Percentiles rank a stretch among this genome's conserved stretches.
These are phyloP conservation scores for Acrossocheilus fasciatus DNA, from an alignment of 2,797 vertebrate species.

Conservation along the genomic window DNA sequence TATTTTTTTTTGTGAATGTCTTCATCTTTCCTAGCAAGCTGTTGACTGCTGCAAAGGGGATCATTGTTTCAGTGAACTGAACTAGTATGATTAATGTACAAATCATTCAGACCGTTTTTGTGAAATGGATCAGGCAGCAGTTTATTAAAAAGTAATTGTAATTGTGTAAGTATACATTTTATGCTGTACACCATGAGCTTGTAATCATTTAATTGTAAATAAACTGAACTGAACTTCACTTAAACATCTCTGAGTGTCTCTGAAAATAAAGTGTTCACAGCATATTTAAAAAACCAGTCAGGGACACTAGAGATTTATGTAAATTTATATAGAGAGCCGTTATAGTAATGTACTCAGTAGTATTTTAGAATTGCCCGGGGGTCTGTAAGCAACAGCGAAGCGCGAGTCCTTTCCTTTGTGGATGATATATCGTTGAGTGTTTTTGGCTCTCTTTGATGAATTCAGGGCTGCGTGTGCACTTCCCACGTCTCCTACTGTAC, in stretches of 20 bases:
- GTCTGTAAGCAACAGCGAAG: slow-evolving; percentile 16
- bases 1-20: not conserved
- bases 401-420: slow-evolving; percentile 1
- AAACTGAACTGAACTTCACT: slow-evolving; percentile 6
- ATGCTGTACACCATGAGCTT: not conserved
- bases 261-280: slow-evolving; percentile 19
- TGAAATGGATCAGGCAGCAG: not conserved
- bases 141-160: too few relatives aligned
- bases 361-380: slow-evolving; percentile 33
- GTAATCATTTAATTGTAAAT: not conserved
- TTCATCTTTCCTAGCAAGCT: not conserved
- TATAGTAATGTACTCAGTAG: slow-evolving; percentile 29
- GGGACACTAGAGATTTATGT: slow-evolving; percentile 21
- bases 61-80: not conserved
- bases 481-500: slow-evolving; percentile 36
- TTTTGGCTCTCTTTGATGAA: slow-evolving; percentile 36
- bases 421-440: slow-evolving; percentile 18
- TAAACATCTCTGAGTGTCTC: not conserved
- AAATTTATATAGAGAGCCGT: slow-evolving; percentile 25
- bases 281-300: slow-evolving; percentile 25
- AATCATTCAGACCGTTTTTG: not conserved
- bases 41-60: not conserved
- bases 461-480: slow-evolving; percentile 33
- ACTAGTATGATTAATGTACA: not conserved
- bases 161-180: not conserved